Base-by-base conservation (phyloP, 2,888 invertebrate species). In the Meteorus cinctellus region DNA sequence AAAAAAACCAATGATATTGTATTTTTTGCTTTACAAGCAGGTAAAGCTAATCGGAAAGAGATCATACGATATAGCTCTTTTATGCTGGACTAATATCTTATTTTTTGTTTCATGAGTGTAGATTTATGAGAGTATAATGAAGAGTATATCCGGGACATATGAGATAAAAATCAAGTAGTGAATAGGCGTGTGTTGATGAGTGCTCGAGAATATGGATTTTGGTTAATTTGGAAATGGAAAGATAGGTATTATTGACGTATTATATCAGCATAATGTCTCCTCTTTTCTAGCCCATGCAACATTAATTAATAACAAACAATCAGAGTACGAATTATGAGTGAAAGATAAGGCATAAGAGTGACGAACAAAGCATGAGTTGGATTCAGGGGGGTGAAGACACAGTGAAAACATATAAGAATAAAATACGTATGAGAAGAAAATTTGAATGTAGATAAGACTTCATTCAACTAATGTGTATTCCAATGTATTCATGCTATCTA, bases 1-100 rank as follows among this genome's bases (percentile, higher is more conserved):
- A 74, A 67, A 76, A 72, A 77, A 77, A 68, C 76, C 70, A 73
- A 65, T 75, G 72, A 69, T 29, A 27, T 34, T 36, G 36, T 12
- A 34, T 63, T 62, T 27, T 62, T 19, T 68, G 24, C 5, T 62
- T 68, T 6, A 8, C 19, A 55, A 24, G 19, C n/a, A 8, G 19
- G 10, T 4, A 24, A 55, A 55, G n/a, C 19, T 55, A 2, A 55
- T 55, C 10, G n/a, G n/a, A 2, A 55, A 19, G 10, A 55, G 55
- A 8, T 0, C 19, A 55, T 19, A 4, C 0, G 6, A 24, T 19
- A 55, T n/a, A 55, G 19, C 55, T 24, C 4, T 55, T 6, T 19
- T 55, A n/a, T 24, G 5, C 19, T 4, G 1, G 4, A 6, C 48
- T 48, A n/a, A 5, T 48, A n/a, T 48, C 3, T 4, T 74, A 51